Conservation (phyloP, 1,140 invertebrate genomes). For the Ptiloglossa arizonensis region DNA sequence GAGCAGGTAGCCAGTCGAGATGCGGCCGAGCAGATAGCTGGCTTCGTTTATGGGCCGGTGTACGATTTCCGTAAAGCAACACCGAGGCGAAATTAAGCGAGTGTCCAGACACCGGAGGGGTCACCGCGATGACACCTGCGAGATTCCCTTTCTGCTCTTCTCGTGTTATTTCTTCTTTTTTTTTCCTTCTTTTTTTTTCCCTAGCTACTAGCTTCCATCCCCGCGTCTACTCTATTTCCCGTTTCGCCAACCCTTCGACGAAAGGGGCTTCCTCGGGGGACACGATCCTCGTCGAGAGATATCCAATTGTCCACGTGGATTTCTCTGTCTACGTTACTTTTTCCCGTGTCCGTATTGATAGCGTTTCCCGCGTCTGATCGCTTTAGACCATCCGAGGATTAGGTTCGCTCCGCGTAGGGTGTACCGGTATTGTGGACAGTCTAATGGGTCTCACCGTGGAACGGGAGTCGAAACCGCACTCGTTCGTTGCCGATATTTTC, state of each 20-base stretch:
- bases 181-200: conserved; percentile 7
- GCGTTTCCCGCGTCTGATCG: conserved; percentile 9
- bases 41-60: conserved; percentile 50
- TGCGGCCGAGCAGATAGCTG: conserved; percentile 36
- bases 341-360: background rate
- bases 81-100: conserved; percentile 56
- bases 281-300: background rate
- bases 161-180: background rate
- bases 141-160: conserved; percentile 11
- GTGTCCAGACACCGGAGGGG: conserved; percentile 19
- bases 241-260: conserved; percentile 9
- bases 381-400: conserved; percentile 21
- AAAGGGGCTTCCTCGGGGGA: conserved; percentile 8
- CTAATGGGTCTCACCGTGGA: background rate
- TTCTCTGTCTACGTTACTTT: background rate
- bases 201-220: too few relatives aligned
- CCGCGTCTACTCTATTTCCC: background rate
- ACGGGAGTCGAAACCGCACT: background rate
- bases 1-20: conserved; percentile 14
- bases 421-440: background rate
- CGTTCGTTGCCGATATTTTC: too few relatives aligned
- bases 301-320: conserved; percentile 42
- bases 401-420: background rate
- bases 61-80: conserved; percentile 64
- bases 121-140: conserved; percentile 37